Conservation (phyloP, 2,888 invertebrate species). For the Zygaena filipendulae region DNA sequence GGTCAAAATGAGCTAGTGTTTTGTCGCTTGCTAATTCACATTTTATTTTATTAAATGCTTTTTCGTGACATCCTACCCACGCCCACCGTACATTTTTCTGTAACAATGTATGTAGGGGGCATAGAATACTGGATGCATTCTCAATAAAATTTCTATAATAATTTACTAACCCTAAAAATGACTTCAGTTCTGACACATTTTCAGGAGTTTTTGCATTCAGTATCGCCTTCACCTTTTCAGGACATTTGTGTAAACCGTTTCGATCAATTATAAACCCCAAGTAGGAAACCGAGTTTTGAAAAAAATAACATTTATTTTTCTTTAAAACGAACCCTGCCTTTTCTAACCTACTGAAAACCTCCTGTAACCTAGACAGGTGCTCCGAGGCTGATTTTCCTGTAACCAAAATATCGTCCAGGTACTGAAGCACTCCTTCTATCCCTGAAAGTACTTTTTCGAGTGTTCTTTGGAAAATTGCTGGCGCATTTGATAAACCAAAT, state of each 20-base stretch:
- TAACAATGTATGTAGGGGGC: conserved; percentile 5
- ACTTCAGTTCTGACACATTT: conserved; percentile 13
- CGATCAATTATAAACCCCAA: conserved; percentile 14
- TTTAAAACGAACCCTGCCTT: conserved; percentile 15
- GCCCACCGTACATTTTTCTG: conserved; percentile 13
- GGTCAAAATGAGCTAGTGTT: conserved; percentile 17
- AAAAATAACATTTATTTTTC: no score
- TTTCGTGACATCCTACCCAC: conserved; percentile 3
- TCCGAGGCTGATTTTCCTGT: conserved; percentile 2
- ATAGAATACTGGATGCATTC: conserved; percentile 3
- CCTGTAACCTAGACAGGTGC: conserved; percentile 9
- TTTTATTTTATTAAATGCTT: conserved; percentile 14
- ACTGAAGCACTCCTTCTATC: conserved; percentile 7
- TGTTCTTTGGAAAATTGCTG: conserved; percentile 12
- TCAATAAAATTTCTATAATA: conserved; percentile 2
- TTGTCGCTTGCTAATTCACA: conserved; percentile 15
- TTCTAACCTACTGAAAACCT: conserved; percentile 13
- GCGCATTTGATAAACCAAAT: conserved; percentile 10
- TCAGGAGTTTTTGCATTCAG: background rate
- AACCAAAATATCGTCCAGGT: conserved; percentile 11
- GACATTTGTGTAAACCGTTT: conserved; percentile 14
- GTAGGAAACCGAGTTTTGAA: conserved; percentile 16
- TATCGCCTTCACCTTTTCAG: conserved; percentile 13
- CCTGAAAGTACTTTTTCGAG: conserved; percentile 5
- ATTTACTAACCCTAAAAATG: conserved; percentile 15